Evolutionary conservation across 2,113 vertebrate genomes (phyloP), one percentile per base, ranked within the genome.

Genomic region (Siphamia tubifer): DNA sequence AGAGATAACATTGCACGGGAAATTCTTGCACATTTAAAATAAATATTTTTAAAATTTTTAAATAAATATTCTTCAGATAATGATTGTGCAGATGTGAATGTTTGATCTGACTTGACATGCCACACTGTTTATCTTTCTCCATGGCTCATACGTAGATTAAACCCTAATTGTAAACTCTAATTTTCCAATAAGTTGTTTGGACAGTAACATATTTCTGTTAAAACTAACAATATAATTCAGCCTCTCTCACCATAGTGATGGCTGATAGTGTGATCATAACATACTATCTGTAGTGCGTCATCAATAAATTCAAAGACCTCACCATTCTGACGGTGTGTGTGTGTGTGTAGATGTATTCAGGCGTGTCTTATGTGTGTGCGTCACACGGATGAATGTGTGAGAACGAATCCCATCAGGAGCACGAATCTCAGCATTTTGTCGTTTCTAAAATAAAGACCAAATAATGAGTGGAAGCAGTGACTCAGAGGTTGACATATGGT

Each of bases 401-500:
- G 82, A 85, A 81, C 74, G 81, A 74, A 84, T 82, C 84, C 84
- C 86, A 81, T 56, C 56, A 87, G 79, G 78, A 75, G 78, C 68
- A 66, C 64, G 67, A 80, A 77, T 77, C 34, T 79, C 44, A 48
- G 31, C 64, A 19, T 70, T 66, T 73, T 30, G 54, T 79, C 63
- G 72, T 75, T 81, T 75, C 81, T 81, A 87, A 82, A 86, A 83
- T 79, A 84, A 81, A 68, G 49, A 69, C 7, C 82, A 87, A 85
- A 89, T 86, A 89, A 85, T 82, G 79, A 75, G 81, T 30, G 67
- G 78, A 74, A 66, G 77, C 69, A 28, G 62, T 89, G 86, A 90
- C 68, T 89, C 83, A 89, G 68, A 79, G 67, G 39, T 67, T 87
- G 89, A 86, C 89, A 90, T 90, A 86, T 85, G 87, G 82, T 89